Percentiles rank a stretch among this genome's conserved stretches.
Evolutionary conservation across 1,140 invertebrate genomes (phyloP).

Genomic region (Pseudomyrmex concolor): DNA sequence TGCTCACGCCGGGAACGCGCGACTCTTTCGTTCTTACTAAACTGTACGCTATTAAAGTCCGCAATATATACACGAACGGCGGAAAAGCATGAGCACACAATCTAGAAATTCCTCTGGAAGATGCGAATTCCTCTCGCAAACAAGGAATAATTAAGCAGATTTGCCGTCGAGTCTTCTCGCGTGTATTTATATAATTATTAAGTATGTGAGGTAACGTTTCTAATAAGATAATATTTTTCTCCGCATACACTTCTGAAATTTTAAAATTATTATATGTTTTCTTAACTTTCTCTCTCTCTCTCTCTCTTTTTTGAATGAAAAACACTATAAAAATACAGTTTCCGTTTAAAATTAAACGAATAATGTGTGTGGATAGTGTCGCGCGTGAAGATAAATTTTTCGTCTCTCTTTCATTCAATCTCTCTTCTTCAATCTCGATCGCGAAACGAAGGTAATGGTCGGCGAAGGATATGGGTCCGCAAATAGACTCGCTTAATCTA

Average conservation of each 20-base stretch:
- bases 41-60: constrained; percentile 6
- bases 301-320: neutral
- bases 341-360: constrained; percentile 24
- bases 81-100: neutral
- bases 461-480: constrained; percentile 51
- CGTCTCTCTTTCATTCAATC: constrained; percentile 18
- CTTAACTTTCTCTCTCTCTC: too few species aligned
- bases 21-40: constrained; percentile 10
- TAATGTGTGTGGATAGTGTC: neutral
- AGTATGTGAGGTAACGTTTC: neutral
- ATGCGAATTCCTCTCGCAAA: constrained; percentile 21
- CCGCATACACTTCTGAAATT: neutral
- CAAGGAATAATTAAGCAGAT: neutral
- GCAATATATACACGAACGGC: neutral
- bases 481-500: constrained; percentile 59
- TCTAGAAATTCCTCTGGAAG: constrained; percentile 19
- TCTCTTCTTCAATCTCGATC: constrained; percentile 37
- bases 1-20: neutral
- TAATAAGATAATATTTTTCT: too few species aligned
- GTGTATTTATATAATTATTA: neutral
- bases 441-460: constrained; percentile 29
- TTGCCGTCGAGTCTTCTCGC: neutral
- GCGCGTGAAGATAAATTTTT: neutral
- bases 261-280: neutral
- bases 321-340: neutral